Conservation (phyloP, 2,888 invertebrate genomes). For the Augiades crinisus region DNA sequence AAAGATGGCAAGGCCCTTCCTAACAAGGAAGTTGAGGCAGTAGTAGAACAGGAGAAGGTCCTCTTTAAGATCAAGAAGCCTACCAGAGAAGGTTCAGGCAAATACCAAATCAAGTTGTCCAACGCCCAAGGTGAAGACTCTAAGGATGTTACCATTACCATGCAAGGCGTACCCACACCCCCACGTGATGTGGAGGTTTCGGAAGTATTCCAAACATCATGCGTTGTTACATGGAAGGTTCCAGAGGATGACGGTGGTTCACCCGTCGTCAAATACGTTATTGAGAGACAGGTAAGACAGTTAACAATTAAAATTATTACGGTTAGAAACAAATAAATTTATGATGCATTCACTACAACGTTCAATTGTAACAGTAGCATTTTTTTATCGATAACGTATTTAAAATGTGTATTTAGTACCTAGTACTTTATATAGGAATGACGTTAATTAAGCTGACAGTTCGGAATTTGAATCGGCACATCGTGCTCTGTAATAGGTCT, state of each 20-base stretch:
- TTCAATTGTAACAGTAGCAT: too few species aligned
- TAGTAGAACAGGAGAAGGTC: slow-evolving; percentile 95
- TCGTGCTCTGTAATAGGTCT: too few species aligned
- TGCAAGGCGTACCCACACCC: slow-evolving; percentile 93
- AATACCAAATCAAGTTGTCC: slow-evolving; percentile 94
- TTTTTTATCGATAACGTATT: too few species aligned
- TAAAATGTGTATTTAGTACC: too few species aligned
- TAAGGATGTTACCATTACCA: slow-evolving; percentile 90
- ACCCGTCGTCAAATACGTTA: slow-evolving; percentile 91
- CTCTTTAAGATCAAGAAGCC: slow-evolving; percentile 96
- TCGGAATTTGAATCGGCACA: too few species aligned
- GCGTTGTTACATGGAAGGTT: slow-evolving; percentile 92
- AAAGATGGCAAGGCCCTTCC: slow-evolving; percentile 95
- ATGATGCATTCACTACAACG: too few species aligned
- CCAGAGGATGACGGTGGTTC: slow-evolving; percentile 95
- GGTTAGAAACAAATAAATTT: too few species aligned
- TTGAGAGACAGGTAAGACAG: slow-evolving; percentile 88
- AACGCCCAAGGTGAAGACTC: slow-evolving; percentile 97
- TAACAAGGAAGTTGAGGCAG: slow-evolving; percentile 93
- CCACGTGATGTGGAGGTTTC: slow-evolving; percentile 92
- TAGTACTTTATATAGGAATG: too few species aligned
- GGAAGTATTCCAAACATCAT: slow-evolving; percentile 94
- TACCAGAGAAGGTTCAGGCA: slow-evolving; percentile 91
- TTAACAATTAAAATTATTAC: too few species aligned
- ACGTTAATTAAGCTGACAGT: too few species aligned